Percentiles rank a stretch among this genome's conserved stretches.
phyloP scores from a whole-genome alignment of 1,140 invertebrate species.

The Lerema accius region DNA sequence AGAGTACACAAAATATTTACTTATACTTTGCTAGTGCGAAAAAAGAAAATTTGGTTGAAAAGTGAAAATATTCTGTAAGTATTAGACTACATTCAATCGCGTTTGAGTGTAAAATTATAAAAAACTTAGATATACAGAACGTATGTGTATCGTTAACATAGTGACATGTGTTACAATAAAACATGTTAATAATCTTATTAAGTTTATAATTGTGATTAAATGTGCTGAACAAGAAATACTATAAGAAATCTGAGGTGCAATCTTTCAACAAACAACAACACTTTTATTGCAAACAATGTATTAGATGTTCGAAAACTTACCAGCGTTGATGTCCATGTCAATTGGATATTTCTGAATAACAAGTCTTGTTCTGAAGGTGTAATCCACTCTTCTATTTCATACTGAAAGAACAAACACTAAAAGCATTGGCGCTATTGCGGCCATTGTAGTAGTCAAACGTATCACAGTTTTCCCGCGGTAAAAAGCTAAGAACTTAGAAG shows the following conservation, averaged over 20 bases:
- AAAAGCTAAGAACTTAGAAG: conserved; percentile 47
- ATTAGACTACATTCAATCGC: not conserved
- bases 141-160: not conserved
- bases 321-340: conserved; percentile 78
- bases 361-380: conserved; percentile 19
- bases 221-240: not conserved
- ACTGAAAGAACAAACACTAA: conserved; percentile 70
- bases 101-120: not conserved
- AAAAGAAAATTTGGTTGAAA: conserved; percentile 14
- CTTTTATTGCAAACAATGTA: not conserved
- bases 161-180: not conserved
- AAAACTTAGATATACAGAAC: not conserved
- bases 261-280: conserved; percentile 6
- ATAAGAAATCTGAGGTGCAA: not conserved
- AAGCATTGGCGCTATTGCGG: conserved; percentile 80
- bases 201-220: not conserved
- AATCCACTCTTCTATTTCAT: conserved; percentile 51
- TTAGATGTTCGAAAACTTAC: conserved; percentile 55
- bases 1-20: conserved; percentile 11
- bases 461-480: conserved; percentile 79
- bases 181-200: not conserved
- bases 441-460: conserved; percentile 80
- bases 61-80: conserved; percentile 25
- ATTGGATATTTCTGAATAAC: conserved; percentile 47
- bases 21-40: conserved; percentile 13